Evolutionary conservation across 2,797 vertebrate genomes (phyloP).

Genomic region (Glyptemys insculpta): DNA sequence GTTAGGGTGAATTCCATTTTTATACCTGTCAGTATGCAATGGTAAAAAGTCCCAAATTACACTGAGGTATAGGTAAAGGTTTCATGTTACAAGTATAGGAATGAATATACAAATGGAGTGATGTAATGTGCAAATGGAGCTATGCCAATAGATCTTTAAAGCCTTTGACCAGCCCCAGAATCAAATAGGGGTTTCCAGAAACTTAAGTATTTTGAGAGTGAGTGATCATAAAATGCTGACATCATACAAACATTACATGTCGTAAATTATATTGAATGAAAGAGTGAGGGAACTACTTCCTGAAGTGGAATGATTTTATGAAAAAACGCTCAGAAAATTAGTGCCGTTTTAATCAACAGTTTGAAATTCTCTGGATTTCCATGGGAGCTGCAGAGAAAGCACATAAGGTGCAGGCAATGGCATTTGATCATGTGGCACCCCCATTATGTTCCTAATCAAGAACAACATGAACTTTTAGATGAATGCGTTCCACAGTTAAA

Average conservation of each 20-base stretch:
- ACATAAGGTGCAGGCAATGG: not conserved
- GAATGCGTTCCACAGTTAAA: not conserved
- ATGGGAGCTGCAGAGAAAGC: not conserved
- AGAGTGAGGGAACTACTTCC: not conserved
- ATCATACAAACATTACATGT: not conserved
- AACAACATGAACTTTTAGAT: accelerated
- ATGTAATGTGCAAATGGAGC: not conserved
- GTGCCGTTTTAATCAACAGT: not conserved
- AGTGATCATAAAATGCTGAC: not conserved
- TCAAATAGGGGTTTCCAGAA: not conserved
- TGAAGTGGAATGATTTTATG: not conserved
- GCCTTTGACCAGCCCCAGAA: not conserved
- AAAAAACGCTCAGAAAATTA: not conserved
- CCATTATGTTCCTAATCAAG: not conserved
- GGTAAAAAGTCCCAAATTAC: not conserved
- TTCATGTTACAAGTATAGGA: not conserved
- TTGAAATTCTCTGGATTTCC: not conserved
- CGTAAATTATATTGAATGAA: not conserved
- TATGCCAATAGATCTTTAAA: constrained; percentile 9
- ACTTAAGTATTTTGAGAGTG: not conserved
- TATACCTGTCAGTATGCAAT: not conserved
- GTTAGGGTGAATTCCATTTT: constrained; percentile 5
- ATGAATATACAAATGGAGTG: not conserved
- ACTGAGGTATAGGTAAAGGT: not conserved
- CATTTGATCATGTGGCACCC: accelerated